These are phyloP conservation scores for Urocynchramus pylzowi DNA, from an alignment of 2,113 vertebrate genomes.

Conservation along the genomic window DNA sequence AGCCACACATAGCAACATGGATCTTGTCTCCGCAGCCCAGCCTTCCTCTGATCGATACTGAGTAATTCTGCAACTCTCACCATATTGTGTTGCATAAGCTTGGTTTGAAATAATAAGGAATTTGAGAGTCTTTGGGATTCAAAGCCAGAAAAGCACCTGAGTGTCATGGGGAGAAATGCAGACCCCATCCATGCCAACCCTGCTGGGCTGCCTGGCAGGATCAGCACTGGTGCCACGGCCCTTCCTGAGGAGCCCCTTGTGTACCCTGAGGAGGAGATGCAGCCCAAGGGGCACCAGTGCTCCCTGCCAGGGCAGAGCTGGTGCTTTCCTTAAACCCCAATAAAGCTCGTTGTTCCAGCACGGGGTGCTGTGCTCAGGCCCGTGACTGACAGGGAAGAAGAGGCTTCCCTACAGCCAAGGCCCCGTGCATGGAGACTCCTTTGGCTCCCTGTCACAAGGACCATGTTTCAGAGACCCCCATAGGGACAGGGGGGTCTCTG, in stretches of 20 bases:
- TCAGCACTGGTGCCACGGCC: accelerated
- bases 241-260: neutral
- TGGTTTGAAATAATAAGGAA: neutral
- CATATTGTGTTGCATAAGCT: neutral
- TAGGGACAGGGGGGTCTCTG: neutral
- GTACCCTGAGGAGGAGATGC: neutral
- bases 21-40: conserved; percentile 29
- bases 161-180: neutral
- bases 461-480: accelerated
- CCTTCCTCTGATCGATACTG: conserved; percentile 30
- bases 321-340: neutral
- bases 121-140: neutral
- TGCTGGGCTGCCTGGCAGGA: accelerated
- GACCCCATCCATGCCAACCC: accelerated
- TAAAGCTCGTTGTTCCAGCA: neutral
- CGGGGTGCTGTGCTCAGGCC: neutral
- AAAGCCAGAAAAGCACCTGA: neutral
- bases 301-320: neutral
- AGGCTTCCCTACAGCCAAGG: accelerated
- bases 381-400: neutral
- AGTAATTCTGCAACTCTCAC: neutral
- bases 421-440: accelerated
- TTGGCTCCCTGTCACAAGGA: neutral
- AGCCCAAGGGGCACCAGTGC: accelerated
- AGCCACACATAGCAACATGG: conserved; percentile 67